These are phyloP conservation scores for Tridacna gigas DNA, from an alignment of 2,888 invertebrate genomes.

Conservation along the genomic window DNA sequence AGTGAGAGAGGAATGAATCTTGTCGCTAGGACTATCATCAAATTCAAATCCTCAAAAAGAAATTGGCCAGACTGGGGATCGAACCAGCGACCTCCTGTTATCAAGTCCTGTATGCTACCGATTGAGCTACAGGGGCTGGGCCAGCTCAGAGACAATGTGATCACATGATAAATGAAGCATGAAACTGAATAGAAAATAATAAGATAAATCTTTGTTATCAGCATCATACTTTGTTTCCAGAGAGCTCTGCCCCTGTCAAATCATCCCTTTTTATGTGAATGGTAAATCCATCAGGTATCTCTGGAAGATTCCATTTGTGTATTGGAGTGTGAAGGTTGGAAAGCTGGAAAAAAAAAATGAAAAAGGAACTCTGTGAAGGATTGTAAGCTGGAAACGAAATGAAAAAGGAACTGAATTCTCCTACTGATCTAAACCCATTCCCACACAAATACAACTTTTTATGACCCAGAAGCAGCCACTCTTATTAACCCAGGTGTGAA, in stretches of 20 bases:
- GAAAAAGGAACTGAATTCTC: neutral
- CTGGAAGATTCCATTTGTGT: constrained; percentile 67
- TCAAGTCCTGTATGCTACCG: too few relatives aligned
- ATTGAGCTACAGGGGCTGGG: too few relatives aligned
- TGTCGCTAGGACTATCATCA: too few relatives aligned
- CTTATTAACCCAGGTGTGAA: neutral
- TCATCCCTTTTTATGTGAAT: constrained; percentile 75
- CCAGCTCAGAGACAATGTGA: too few relatives aligned
- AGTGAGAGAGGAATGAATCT: too few relatives aligned
- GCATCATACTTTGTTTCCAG: constrained; percentile 72
- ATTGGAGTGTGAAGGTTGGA: constrained; percentile 68
- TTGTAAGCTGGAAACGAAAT: too few relatives aligned
- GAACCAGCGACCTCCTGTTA: too few relatives aligned
- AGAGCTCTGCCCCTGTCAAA: constrained; percentile 69
- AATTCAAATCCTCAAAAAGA: too few relatives aligned
- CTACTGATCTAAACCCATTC: neutral
- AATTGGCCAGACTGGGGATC: too few relatives aligned
- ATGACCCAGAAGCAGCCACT: neutral
- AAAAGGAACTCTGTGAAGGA: neutral
- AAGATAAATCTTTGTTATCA: too few relatives aligned
- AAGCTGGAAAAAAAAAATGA: constrained; percentile 55
- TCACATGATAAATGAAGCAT: too few relatives aligned
- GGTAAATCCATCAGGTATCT: constrained; percentile 60
- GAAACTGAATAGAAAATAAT: too few relatives aligned
- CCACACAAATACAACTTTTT: neutral